Evolutionary conservation across 1,140 invertebrate genomes (phyloP), one percentile per base, ranked within the genome.

Genomic region (Macrobrachium rosenbergii): DNA sequence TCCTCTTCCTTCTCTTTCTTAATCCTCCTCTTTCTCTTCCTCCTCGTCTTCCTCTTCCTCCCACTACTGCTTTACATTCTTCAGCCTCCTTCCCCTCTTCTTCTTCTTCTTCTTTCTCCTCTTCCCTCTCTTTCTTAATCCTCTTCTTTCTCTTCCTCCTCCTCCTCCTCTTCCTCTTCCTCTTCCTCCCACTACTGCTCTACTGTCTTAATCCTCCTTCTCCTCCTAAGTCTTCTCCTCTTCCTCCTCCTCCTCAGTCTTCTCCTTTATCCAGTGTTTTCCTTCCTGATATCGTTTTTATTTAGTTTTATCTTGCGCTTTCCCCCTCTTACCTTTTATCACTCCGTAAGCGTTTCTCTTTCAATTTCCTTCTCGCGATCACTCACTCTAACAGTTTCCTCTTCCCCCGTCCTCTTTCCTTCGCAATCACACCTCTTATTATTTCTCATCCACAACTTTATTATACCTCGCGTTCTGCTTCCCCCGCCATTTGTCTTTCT

Each of bases 321-420:
- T 43, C 58, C n/a, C 58, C 76, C 52, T 21, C 21, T 28, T 59
- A 19, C 59, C 52, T 78, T 78, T 59, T 58, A 59, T 52, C 58
- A n/a, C 52, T 59, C 52, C 21, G 14, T 21, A n/a, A 21, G 16
- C 52, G 16, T 59, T n/a, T 78, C 52, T 78, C 58, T 45, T 78
- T 59, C 52, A 59, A n/a, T 78, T 78, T 45, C 21, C 19, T 52
- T n/a, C 76, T 78, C 19, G 11, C 76, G 7, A 21, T 52, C 76
- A 77, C 75, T 19, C 23, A 37, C 72, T 75, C 72, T 75, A 75
- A 17, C 76, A 79, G 76, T 58, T 23, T 80, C 78, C 58, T 79
- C 77, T 62, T 60, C 19, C 59, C n/a, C 60, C 17, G 21, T 23
- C 78, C 78, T 58, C 23, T 59, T 28, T 58, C 45, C 14, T 60